Conservation (phyloP, 2,888 invertebrate genomes). For the Chydorus sphaericus region DNA sequence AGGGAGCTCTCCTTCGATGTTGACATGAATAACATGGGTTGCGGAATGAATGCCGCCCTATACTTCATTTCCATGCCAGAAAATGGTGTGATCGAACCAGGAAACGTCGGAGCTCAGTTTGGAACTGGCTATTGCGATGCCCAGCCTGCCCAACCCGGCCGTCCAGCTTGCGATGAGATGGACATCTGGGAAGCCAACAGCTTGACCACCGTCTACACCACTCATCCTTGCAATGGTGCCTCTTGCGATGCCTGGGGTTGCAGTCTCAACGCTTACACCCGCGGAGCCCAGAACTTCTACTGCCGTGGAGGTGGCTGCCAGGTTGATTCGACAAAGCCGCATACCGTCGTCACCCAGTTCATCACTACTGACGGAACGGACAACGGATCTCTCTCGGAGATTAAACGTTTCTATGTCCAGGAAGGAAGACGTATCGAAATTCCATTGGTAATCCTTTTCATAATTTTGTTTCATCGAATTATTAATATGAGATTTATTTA, state of each 20-base stretch:
- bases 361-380: constrained; percentile 3
- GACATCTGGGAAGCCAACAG: constrained; percentile 6
- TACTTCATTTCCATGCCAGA: neutral
- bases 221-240: neutral
- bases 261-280: neutral
- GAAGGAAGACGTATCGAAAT: neutral
- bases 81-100: neutral
- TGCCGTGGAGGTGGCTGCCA: neutral
- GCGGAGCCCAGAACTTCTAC: neutral
- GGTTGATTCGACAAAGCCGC: neutral
- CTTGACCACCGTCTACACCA: neutral
- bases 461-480: no score
- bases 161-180: neutral
- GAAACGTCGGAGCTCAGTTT: neutral
- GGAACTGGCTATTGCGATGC: constrained; percentile 6
- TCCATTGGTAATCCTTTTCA: neutral
- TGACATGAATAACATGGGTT: neutral
- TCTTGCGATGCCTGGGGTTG: neutral
- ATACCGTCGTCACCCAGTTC: neutral
- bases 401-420: neutral
- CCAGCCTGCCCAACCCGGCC: neutral
- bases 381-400: neutral
- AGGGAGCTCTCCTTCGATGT: constrained; percentile 6
- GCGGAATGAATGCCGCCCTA: neutral
- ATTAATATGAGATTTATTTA: no score